Base-by-base conservation (phyloP, 2,888 invertebrate species). In the Himalopsyche japonica region DNA sequence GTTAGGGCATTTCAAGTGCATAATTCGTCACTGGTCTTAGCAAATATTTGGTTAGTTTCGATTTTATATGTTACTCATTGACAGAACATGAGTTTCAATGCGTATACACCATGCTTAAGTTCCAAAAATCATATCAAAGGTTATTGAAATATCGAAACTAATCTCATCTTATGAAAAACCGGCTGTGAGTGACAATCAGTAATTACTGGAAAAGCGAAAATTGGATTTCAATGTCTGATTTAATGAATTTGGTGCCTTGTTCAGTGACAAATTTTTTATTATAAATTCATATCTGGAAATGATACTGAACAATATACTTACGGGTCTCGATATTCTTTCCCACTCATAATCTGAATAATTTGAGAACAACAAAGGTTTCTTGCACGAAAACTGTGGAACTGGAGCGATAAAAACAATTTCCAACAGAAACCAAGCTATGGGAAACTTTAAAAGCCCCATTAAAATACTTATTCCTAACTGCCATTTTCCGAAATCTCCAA, bases 371-470 rank as follows among this genome's bases (percentile, higher is more conserved):
- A 88, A 84, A 49, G 83, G 88, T 87, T 91, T 92, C 70, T 87
- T 88, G 88, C 94, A 94, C 93, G 93, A 94, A 88, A 93, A 94
- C 27, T 93, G 90, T 87, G 93, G 93, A 0, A 92, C 92, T 24
- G 94, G 94, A 18, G 94, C 94, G 88, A 94, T 90, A 88, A 94
- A 94, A 85, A 94, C 91, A 84, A 94, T 94, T 85, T 93, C 93
- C 81, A 94, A 89, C 88, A 94, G 94, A 88, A 93, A 93, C 94
- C 94, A 94, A 48, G 93, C 93, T 27, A 92, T 91, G 0, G 94
- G 93, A 76, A 94, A 89, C 88, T 94, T 94, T 48, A 94, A 88
- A 49, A 94, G 88, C 2, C 93, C 91, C 93, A 94, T 93, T 37
- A 93, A 88, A 47, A 93, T 57, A 83, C 93, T 92, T 86, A 93